These are phyloP conservation scores for Microplitis demolitor DNA, from an alignment of 1,140 invertebrate species.

Conservation along the genomic window DNA sequence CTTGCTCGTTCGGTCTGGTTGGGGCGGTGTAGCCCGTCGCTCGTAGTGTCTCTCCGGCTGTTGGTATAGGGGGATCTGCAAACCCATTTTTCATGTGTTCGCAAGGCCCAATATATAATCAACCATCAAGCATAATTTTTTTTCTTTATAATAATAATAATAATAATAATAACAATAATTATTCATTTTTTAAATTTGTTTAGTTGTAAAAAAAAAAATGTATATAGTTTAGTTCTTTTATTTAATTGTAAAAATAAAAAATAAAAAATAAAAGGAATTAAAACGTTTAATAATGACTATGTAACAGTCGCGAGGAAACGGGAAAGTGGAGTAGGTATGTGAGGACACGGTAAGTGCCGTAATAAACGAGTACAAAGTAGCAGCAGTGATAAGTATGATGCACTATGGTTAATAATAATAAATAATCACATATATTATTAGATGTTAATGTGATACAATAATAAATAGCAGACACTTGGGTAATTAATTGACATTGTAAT, in stretches of 20 bases:
- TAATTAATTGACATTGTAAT: neutral
- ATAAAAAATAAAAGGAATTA: neutral
- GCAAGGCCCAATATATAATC: constrained; percentile 44
- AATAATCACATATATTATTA: neutral
- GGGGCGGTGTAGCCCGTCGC: constrained; percentile 61
- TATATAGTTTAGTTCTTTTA: neutral
- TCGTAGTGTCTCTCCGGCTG: constrained; percentile 63
- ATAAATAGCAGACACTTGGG: neutral
- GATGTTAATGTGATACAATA: neutral
- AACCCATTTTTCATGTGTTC: constrained; percentile 60
- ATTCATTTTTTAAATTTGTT: neutral
- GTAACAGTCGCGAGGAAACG: neutral
- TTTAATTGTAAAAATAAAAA: no score
- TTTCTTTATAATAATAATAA: constrained; percentile 9
- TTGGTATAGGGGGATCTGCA: constrained; percentile 63
- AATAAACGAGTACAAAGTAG: neutral
- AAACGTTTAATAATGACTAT: neutral
- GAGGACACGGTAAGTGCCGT: neutral
- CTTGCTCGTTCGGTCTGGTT: constrained; percentile 63
- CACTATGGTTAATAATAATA: neutral
- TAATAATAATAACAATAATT: neutral
- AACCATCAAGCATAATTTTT: constrained; percentile 23
- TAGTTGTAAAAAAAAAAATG: neutral
- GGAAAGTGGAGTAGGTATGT: neutral
- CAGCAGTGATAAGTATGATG: neutral